These are phyloP conservation scores for Hylyphantes graminicola DNA, from an alignment of 1,140 invertebrate genomes.

Conservation along the genomic window DNA sequence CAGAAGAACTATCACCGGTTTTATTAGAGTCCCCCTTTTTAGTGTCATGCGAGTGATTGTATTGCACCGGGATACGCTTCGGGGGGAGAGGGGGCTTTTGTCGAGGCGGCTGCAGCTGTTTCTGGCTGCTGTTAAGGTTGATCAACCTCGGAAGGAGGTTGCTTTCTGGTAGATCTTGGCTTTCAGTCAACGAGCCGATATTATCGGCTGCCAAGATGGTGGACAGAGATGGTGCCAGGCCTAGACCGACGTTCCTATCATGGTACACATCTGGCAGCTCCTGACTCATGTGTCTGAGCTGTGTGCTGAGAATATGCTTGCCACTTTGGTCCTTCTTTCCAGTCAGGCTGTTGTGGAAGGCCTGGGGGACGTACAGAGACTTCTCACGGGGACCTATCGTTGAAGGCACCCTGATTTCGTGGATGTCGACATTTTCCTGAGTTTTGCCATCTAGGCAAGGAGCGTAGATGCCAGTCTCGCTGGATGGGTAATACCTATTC, in stretches of 20 bases:
- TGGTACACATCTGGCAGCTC: constrained; percentile 91
- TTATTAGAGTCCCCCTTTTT: constrained; percentile 6
- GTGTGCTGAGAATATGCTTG: constrained; percentile 68
- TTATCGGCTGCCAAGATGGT: constrained; percentile 76
- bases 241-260: constrained; percentile 85
- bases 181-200: constrained; percentile 34
- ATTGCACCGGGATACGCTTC: constrained; percentile 41
- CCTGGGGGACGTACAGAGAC: constrained; percentile 50
- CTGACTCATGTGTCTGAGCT: constrained; percentile 82
- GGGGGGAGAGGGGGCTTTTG: constrained; percentile 53
- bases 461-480: constrained; percentile 58
- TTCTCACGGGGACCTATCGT: constrained; percentile 41
- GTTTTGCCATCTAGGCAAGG: constrained; percentile 54
- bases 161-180: constrained; percentile 18
- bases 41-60: constrained; percentile 32
- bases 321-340: constrained; percentile 38
- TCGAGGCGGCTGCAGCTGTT: constrained; percentile 15
- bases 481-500: constrained; percentile 39
- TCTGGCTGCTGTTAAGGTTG: constrained; percentile 31
- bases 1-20: constrained; percentile 16
- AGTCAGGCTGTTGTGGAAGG: constrained; percentile 40
- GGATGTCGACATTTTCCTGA: constrained; percentile 57
- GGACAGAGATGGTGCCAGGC: constrained; percentile 85
- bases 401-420: constrained; percentile 50
- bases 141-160: constrained; percentile 18